Percentiles rank a stretch among this genome's conserved stretches.
Evolutionary conservation across 2,797 vertebrate species (phyloP).

Genomic region (Phataginus tricuspis): DNA sequence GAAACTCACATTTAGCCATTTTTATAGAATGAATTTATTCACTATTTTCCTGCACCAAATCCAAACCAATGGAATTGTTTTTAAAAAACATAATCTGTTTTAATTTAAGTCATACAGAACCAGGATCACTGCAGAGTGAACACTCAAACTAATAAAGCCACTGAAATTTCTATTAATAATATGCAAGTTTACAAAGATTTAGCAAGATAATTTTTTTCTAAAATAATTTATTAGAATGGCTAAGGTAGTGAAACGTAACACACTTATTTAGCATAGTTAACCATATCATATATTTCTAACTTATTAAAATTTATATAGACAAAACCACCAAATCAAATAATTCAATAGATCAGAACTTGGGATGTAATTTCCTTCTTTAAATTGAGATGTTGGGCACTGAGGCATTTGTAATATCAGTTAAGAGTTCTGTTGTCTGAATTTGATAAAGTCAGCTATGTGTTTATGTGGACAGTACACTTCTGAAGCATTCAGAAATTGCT

Average conservation of each 20-base stretch:
- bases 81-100: not conserved
- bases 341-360: not conserved
- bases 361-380: not conserved
- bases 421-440: not conserved
- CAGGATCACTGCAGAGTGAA: not conserved
- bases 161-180: conserved; percentile 1
- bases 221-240: not conserved
- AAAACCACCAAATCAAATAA: not conserved
- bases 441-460: not conserved
- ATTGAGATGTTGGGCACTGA: not conserved
- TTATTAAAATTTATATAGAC: not conserved
- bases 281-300: not conserved
- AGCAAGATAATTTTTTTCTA: conserved; percentile 30
- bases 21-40: not conserved
- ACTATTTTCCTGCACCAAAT: not conserved
- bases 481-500: conserved; percentile 28
- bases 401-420: not conserved
- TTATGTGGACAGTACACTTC: not conserved
- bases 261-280: not conserved
- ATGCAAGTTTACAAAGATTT: not conserved
- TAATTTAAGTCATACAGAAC: not conserved
- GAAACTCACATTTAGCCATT: not conserved
- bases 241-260: not conserved
- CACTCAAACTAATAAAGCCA: not conserved
- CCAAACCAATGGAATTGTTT: not conserved